Evolutionary conservation across 1,140 invertebrate species (phyloP).

Genomic region (Drosophila sturtevanti): DNA sequence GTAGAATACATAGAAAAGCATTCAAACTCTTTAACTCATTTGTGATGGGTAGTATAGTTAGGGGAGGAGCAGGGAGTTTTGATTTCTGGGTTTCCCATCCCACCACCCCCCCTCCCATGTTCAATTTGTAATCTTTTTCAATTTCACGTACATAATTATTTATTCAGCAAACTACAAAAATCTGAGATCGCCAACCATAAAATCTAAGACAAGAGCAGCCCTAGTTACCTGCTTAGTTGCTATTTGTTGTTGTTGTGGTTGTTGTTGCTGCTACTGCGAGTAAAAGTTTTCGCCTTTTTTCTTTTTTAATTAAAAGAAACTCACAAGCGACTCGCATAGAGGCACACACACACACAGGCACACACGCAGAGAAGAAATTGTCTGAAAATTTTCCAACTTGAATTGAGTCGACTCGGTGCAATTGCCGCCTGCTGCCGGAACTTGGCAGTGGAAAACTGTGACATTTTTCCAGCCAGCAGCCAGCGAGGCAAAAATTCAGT

Average conservation of each 20-base stretch:
- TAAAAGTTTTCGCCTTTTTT: conserved; percentile 78
- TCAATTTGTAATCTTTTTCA: conserved; percentile 37
- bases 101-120: conserved; percentile 15
- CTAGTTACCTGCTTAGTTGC: conserved; percentile 73
- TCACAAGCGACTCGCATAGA: conserved; percentile 50
- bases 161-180: background rate
- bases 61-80: background rate
- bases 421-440: conserved; percentile 15
- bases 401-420: conserved; percentile 17
- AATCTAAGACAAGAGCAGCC: conserved; percentile 75
- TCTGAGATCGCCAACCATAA: conserved; percentile 72
- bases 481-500: conserved; percentile 54
- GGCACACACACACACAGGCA: conserved; percentile 32
- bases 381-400: conserved; percentile 59
- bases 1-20: too few relatives aligned
- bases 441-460: conserved; percentile 61
- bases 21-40: too few relatives aligned
- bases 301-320: conserved; percentile 79
- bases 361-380: conserved; percentile 43
- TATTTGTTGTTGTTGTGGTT: background rate
- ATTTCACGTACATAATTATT: conserved; percentile 10
- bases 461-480: conserved; percentile 74
- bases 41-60: too few relatives aligned
- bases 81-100: background rate
- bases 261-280: conserved; percentile 52